Conservation (phyloP, 1,140 invertebrate genomes). For the Phymastichus coffea region DNA sequence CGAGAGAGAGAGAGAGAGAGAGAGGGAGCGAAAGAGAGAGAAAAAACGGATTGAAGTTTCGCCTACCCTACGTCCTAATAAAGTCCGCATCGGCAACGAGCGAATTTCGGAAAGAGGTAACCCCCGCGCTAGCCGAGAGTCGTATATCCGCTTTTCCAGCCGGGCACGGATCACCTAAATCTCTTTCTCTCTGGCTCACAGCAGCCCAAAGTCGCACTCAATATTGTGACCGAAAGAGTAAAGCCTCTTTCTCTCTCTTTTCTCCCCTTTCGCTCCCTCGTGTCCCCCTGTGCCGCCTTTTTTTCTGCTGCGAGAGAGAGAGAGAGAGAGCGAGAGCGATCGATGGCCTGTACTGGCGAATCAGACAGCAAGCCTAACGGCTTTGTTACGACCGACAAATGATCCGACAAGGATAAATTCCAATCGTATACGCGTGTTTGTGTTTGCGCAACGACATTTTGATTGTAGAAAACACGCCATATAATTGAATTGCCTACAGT, state of each 20-base stretch:
- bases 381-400: conserved; percentile 16
- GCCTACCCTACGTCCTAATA: conserved; percentile 37
- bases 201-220: conserved; percentile 48
- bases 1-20: background rate
- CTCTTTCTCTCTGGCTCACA: too few relatives aligned
- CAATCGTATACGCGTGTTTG: background rate
- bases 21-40: conserved; percentile 7
- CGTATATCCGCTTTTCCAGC: conserved; percentile 27
- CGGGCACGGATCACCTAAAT: conserved; percentile 47
- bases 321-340: too few relatives aligned
- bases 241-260: conserved; percentile 39
- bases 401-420: background rate
- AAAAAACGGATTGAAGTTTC: conserved; percentile 30
- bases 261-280: conserved; percentile 28
- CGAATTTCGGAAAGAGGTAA: conserved; percentile 39
- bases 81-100: conserved; percentile 45
- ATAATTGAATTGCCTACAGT: too few relatives aligned
- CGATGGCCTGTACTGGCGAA: conserved; percentile 7
- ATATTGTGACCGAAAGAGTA: conserved; percentile 54
- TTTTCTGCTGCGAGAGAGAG: conserved; percentile 17
- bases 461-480: background rate
- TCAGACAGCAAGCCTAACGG: conserved; percentile 13
- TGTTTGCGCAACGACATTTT: background rate
- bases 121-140: conserved; percentile 4
- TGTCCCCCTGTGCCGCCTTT: background rate